These are phyloP conservation scores for Papilio protenor DNA, from an alignment of 2,888 invertebrate genomes.

Conservation along the genomic window DNA sequence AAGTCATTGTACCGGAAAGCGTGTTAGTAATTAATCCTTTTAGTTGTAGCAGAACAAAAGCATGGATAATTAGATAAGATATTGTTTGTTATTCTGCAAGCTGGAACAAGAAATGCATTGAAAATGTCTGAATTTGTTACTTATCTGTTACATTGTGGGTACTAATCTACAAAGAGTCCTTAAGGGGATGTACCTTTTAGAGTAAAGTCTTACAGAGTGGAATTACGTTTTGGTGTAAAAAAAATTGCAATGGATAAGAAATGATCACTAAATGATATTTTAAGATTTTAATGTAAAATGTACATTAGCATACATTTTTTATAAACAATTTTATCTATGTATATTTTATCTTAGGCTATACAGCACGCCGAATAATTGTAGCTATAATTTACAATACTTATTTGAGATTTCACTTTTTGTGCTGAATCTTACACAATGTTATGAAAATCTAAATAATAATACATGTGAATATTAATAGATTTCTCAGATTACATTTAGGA, in stretches of 20 bases:
- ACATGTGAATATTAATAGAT: not conserved
- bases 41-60: not conserved
- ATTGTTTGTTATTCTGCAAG: not conserved
- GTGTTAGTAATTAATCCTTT: not conserved
- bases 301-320: not conserved
- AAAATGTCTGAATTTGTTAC: not conserved
- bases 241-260: not conserved
- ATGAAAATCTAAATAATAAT: not conserved
- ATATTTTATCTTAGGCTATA: not conserved
- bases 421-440: not conserved
- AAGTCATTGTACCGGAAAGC: not conserved
- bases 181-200: no score
- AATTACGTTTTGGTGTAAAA: not conserved
- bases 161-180: not conserved
- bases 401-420: not conserved
- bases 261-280: not conserved
- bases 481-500: not conserved
- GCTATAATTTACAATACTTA: not conserved
- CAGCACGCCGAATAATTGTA: not conserved
- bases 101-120: not conserved
- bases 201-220: not conserved
- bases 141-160: not conserved
- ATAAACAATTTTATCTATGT: not conserved
- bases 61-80: not conserved
- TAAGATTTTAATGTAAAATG: not conserved